Evolutionary conservation across 2,113 vertebrate species (phyloP), one percentile per base, ranked within the genome.

Genomic region (Ictalurus furcatus): DNA sequence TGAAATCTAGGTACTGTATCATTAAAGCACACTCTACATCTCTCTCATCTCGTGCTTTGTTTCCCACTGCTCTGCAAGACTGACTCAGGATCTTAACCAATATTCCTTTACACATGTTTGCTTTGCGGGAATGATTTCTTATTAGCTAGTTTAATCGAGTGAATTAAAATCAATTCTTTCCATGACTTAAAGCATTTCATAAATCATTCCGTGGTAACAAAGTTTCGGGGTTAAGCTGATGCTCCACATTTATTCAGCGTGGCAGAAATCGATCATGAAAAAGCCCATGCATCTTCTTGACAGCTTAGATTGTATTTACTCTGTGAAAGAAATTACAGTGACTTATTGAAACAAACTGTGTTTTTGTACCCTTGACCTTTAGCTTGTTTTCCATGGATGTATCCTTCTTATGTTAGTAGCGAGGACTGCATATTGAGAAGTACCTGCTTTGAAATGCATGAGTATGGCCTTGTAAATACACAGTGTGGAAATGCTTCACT

Each of bases 261-360:
- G 92, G 92, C 94, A 91, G 89, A 91, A 91, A 95, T 95, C 93
- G 93, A 95, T 95, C 94, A 94, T 91, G 91, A 94, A 94, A 94
- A 94, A 85, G 91, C 89, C 90, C 93, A 94, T 94, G 94, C 92
- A 94, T 95, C 94, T 95, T 95, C 94, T 89, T 93, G 94, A 92
- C 94, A 92, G 93, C 92, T 92, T 93, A 94, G 95, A 95, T 93
- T 94, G 93, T 95, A 94, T 95, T 95, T 95, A 93, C 93, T 93
- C 92, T 89, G 92, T 91, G 91, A 93, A 93, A 85, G 93, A 93
- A 92, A 92, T 90, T 93, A 93, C 93, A 90, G 92, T 89, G 93
- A 92, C 92, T 94, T 88, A 91, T 92, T 93, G 93, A 90, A 91
- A 92, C 88, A 88, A 80, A 90, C 92, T 89, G 92, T 3, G 78